These are phyloP conservation scores for Pemphigus obesinymphae DNA, from an alignment of 1,140 invertebrate genomes.

Conservation along the genomic window DNA sequence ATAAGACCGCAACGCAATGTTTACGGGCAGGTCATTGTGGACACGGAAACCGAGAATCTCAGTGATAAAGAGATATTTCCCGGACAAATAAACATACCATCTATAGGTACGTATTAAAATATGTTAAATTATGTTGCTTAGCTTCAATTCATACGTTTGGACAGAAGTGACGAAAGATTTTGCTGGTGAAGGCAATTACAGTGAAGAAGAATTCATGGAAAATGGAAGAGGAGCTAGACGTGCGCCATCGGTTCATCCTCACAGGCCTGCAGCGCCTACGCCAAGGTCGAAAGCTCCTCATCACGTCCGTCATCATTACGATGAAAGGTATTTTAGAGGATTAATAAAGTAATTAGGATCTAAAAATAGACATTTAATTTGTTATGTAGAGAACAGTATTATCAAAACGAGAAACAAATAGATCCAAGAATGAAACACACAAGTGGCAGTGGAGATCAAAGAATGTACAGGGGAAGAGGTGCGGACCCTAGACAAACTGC, in stretches of 20 bases:
- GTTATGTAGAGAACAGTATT: constrained; percentile 45
- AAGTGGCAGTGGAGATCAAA: constrained; percentile 31
- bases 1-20: constrained; percentile 51
- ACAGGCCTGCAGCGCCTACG: constrained; percentile 47
- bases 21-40: constrained; percentile 57
- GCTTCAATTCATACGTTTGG: constrained; percentile 47
- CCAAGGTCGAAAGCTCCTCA: constrained; percentile 43
- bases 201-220: constrained; percentile 52
- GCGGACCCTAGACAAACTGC: constrained; percentile 8
- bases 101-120: constrained; percentile 55
- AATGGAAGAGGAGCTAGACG: constrained; percentile 46
- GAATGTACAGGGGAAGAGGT: not conserved
- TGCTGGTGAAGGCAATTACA: constrained; percentile 57
- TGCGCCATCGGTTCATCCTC: constrained; percentile 40
- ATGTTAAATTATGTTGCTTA: not conserved
- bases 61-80: constrained; percentile 82
- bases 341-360: not conserved
- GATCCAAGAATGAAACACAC: constrained; percentile 36
- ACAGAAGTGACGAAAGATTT: constrained; percentile 84
- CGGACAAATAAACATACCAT: constrained; percentile 55
- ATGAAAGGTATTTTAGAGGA: constrained; percentile 44
- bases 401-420: constrained; percentile 41
- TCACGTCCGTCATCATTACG: constrained; percentile 42
- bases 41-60: constrained; percentile 80
- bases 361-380: not conserved